Base-by-base conservation (phyloP, 2,797 vertebrate species). In the Micromesistius poutassou region DNA sequence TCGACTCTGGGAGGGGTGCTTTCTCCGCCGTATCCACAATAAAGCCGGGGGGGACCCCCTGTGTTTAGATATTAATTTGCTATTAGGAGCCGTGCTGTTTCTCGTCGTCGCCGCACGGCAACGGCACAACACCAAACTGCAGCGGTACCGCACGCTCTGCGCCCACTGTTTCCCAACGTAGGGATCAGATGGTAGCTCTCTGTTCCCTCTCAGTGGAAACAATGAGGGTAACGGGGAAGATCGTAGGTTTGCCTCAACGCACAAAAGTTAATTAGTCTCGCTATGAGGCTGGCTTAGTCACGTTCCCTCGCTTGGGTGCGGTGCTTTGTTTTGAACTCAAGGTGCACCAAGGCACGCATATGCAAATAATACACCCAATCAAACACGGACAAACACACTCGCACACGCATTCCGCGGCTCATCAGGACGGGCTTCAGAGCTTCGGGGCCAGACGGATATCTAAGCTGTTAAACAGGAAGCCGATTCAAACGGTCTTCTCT, bases 181-280 rank as follows among this genome's bases (percentile, higher is more conserved):
- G 78, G 78, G 78, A 74, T 79, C 85, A 74, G 87, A 87, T 78
- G 83, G 80, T 80, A 88, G 88, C 86, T 87, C 85, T 89, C 42
- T 46, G 42, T 46, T 46, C 16, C 16, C 86, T 89, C 79, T 86
- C 82, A 82, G 84, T 92, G 90, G 90, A 91, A 92, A 90, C 87
- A 90, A 87, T 90, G 88, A 92, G 82, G 78, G 75, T 79, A 77
- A 77, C 81, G 80, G 79, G 81, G 78, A 14, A 14, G 78, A 82
- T 86, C 76, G 75, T 22, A 84, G 76, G 76, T 81, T 83, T 28
- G 62, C 76, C 86, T 87, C 87, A 84, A 30, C 82, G 83, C 86
- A 82, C n/a, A n/a, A n/a, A 83, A 89, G 78, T 83, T 85, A 87
- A 91, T 87, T 82, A 85, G 83, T 83, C 74, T 70, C 76, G 77